These are phyloP conservation scores for Sphenopsis melanotis DNA, from an alignment of 2,797 vertebrate genomes.

Conservation along the genomic window DNA sequence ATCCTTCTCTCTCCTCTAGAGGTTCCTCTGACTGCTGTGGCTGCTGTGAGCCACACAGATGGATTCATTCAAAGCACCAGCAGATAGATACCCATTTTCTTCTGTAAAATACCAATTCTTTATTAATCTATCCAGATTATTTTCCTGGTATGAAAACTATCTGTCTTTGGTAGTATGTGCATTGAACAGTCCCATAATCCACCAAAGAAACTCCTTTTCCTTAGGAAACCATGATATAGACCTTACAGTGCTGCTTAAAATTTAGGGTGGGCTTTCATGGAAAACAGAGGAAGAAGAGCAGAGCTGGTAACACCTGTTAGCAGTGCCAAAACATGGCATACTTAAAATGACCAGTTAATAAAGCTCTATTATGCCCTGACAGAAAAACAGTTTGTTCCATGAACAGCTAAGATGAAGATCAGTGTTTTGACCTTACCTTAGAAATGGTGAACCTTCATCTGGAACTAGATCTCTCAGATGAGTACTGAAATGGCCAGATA, in stretches of 20 bases:
- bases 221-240: not conserved
- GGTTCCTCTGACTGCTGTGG: not conserved
- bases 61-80: not conserved
- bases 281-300: not conserved
- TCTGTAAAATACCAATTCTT: not conserved
- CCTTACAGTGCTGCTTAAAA: not conserved
- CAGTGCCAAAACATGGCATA: not conserved
- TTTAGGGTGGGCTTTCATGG: not conserved
- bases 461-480: not conserved
- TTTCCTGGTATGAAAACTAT: not conserved
- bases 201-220: not conserved
- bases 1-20: not conserved
- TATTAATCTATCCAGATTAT: not conserved
- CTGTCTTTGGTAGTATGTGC: not conserved
- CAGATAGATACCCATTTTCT: not conserved
- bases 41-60: not conserved
- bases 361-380: not conserved
- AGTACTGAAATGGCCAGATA: not conserved
- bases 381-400: not conserved
- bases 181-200: not conserved
- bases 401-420: not conserved
- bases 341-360: not conserved
- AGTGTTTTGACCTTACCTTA: not conserved
- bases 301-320: not conserved
- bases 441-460: not conserved